Conservation (phyloP, 2,888 invertebrate species). For the Spodoptera littoralis region DNA sequence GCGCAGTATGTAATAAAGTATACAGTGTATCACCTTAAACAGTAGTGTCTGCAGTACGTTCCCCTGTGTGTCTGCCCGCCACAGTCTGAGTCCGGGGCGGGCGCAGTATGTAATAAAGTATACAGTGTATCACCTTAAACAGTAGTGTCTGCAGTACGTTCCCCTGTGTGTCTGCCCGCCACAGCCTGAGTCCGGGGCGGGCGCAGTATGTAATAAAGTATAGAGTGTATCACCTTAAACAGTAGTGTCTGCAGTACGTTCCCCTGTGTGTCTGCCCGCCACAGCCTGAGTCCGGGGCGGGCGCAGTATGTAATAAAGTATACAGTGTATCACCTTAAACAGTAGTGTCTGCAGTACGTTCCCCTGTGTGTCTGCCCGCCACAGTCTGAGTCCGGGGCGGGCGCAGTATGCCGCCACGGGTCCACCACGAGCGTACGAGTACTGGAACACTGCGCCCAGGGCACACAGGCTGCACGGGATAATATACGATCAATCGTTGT, state of each 20-base stretch:
- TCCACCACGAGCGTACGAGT: conserved; percentile 87
- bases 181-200: no score
- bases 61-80: conserved; percentile 93
- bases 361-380: conserved; percentile 93
- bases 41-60: conserved; percentile 95
- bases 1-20: neutral
- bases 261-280: no score
- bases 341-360: conserved; percentile 95
- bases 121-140: no score
- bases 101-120: conserved; percentile 89
- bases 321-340: conserved; percentile 90
- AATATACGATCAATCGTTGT: no score
- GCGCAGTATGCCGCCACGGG: conserved; percentile 92
- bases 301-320: neutral
- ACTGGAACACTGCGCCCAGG: conserved; percentile 87
- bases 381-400: conserved; percentile 94
- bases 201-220: no score
- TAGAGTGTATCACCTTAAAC: no score
- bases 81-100: conserved; percentile 94
- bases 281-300: no score
- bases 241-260: no score
- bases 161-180: no score
- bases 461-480: conserved; percentile 69
- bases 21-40: conserved; percentile 90
- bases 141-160: no score